Conservation (phyloP, 2,797 vertebrate genomes). For the Spheniscus humboldti region DNA sequence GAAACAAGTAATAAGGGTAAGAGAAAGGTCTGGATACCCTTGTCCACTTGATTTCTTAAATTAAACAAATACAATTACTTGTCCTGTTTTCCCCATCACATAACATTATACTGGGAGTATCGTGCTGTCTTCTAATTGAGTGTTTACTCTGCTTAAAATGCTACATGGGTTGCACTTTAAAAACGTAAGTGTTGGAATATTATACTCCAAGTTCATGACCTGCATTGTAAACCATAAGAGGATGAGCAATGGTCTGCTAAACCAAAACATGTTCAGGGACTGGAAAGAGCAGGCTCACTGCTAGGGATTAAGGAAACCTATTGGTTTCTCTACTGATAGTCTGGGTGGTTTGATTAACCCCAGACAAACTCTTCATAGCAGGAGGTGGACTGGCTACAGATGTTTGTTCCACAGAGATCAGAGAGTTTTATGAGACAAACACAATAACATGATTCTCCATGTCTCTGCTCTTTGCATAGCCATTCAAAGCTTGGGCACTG, state of each 20-base stretch:
- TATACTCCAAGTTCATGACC: conserved; percentile 51
- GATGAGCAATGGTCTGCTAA: conserved; percentile 30
- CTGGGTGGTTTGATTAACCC: not conserved
- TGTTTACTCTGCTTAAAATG: conserved; percentile 43
- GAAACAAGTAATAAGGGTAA: conserved; percentile 86
- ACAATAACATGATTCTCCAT: not conserved
- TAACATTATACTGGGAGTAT: not conserved
- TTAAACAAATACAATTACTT: conserved; percentile 59
- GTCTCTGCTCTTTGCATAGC: not conserved
- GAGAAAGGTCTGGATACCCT: conserved; percentile 60
- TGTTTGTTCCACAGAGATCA: not conserved
- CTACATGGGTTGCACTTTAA: conserved; percentile 28
- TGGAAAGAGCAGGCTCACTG: not conserved
- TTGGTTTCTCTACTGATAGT: not conserved
- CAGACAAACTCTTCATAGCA: not conserved
- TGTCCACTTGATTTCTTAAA: conserved; percentile 68
- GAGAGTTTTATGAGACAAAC: not conserved
- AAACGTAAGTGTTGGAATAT: conserved; percentile 45
- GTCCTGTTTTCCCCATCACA: conserved; percentile 55
- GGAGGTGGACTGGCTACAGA: not conserved
- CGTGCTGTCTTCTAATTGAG: conserved; percentile 43
- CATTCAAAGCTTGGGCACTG: not conserved
- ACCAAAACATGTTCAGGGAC: not conserved
- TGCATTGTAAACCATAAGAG: conserved; percentile 15
- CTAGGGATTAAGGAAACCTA: conserved; percentile 7